Evolutionary conservation across 2,113 vertebrate species (phyloP).

Genomic region (Neomonachus schauinslandi): DNA sequence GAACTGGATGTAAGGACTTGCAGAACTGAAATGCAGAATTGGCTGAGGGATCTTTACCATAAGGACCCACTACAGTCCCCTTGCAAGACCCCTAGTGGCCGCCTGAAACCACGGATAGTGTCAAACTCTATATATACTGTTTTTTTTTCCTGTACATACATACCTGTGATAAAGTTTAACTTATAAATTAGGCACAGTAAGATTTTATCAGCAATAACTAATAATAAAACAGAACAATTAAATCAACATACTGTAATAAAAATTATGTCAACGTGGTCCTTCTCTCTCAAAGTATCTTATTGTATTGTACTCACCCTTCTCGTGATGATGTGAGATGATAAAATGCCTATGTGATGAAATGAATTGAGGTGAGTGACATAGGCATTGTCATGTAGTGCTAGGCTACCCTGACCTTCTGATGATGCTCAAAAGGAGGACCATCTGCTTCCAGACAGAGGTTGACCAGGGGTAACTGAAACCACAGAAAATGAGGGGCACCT

Average conservation of each 20-base stretch:
- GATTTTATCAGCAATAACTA: neutral
- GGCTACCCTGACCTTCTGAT: neutral
- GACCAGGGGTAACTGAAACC: neutral
- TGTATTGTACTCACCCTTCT: neutral
- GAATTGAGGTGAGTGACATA: neutral
- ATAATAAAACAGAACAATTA: neutral
- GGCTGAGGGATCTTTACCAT: neutral
- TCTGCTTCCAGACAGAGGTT: neutral
- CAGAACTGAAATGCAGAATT: neutral
- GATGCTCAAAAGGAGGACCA: neutral
- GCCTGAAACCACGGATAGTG: neutral
- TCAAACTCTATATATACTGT: neutral
- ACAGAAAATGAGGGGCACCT: neutral
- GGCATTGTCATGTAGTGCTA: neutral
- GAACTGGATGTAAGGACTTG: neutral
- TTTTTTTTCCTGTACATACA: neutral
- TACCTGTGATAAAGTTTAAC: neutral
- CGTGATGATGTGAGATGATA: neutral
- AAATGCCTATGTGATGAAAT: neutral
- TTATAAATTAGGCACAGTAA: neutral
- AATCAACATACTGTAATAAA: neutral
- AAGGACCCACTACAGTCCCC: neutral
- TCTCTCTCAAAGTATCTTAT: neutral
- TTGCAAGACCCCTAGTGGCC: neutral
- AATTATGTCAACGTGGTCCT: neutral